phyloP scores from a whole-genome alignment of 2,797 vertebrate genomes.

The Varecia variegata region DNA sequence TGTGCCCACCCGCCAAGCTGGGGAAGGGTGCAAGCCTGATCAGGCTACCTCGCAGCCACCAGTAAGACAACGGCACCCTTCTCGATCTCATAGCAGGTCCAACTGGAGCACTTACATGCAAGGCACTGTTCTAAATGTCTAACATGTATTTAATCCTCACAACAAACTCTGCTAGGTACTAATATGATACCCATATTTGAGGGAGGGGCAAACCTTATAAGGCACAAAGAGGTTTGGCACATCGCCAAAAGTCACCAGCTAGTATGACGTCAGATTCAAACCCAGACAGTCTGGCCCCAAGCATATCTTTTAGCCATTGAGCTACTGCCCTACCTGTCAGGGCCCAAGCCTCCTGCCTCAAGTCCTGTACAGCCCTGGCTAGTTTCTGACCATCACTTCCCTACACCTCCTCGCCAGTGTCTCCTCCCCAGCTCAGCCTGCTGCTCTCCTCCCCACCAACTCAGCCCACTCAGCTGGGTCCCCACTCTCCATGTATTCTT shows the following conservation, averaged over 20 bases:
- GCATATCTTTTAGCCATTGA: background rate
- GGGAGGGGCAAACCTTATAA: background rate
- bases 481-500: background rate
- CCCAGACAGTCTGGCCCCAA: background rate
- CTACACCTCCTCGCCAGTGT: background rate
- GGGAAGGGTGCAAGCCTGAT: background rate
- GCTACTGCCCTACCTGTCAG: no score
- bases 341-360: background rate
- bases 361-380: background rate
- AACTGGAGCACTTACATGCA: accelerated
- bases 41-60: background rate
- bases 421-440: background rate
- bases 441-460: background rate
- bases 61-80: accelerated
- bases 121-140: background rate
- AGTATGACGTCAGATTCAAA: background rate
- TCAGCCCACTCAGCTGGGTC: background rate
- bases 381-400: background rate
- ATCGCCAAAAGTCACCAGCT: background rate
- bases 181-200: background rate
- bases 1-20: background rate
- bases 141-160: background rate
- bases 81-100: background rate
- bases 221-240: background rate
- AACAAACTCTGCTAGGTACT: background rate